Conservation (phyloP, 1,140 invertebrate species). For the Acromyrmex charruanus region DNA sequence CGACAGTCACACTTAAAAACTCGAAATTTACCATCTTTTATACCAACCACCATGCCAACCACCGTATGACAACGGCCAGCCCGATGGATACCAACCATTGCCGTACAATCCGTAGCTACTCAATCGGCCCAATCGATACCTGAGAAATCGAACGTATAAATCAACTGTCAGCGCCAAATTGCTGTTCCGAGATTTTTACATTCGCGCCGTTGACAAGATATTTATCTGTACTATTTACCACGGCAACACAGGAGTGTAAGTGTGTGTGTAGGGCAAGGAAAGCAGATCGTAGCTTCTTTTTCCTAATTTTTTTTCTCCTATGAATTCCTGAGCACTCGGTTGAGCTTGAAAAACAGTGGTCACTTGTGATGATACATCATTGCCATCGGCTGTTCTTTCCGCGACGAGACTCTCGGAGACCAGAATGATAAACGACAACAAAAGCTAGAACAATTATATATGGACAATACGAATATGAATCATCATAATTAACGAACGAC, state of each 20-base stretch:
- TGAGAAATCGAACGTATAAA: constrained; percentile 50
- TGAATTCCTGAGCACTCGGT: constrained; percentile 33
- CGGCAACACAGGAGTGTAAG: constrained; percentile 72
- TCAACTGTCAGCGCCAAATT: constrained; percentile 31
- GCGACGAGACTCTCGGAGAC: constrained; percentile 50
- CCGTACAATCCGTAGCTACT: constrained; percentile 71
- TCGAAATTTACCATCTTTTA: constrained; percentile 76
- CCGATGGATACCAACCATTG: constrained; percentile 64
- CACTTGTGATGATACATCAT: constrained; percentile 56
- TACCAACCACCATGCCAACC: constrained; percentile 75
- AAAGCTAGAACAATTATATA: constrained; percentile 62
- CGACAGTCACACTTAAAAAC: background rate
- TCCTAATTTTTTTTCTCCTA: constrained; percentile 72
- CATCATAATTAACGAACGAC: constrained; percentile 28
- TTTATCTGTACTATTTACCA: constrained; percentile 71
- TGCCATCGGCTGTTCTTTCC: constrained; percentile 51
- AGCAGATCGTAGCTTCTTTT: constrained; percentile 77
- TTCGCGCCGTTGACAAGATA: constrained; percentile 22
- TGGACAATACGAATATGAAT: constrained; percentile 7
- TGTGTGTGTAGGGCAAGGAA: constrained; percentile 49
- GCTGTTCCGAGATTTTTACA: constrained; percentile 34
- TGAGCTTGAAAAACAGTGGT: constrained; percentile 30
- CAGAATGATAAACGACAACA: constrained; percentile 72
- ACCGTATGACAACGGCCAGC: constrained; percentile 67
- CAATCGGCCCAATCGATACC: constrained; percentile 64